phyloP scores from a whole-genome alignment of 2,113 vertebrate genomes.

The Limnothrissa miodon region DNA sequence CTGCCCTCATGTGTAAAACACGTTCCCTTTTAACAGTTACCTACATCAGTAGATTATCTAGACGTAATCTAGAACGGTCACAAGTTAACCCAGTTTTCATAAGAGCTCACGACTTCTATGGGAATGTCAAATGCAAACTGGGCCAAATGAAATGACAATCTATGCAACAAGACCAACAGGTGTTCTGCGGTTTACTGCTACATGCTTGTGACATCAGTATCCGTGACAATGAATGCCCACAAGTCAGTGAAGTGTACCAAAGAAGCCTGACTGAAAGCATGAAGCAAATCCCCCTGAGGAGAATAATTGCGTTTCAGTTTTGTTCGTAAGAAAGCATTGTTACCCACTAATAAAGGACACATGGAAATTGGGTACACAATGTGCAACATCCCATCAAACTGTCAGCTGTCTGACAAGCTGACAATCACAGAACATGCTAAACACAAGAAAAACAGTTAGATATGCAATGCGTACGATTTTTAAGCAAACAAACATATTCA shows the following conservation, averaged over 20 bases:
- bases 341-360: not conserved
- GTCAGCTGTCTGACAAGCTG: not conserved
- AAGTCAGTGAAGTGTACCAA: not conserved
- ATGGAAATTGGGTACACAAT: not conserved
- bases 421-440: not conserved
- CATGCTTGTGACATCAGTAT: not conserved
- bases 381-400: not conserved
- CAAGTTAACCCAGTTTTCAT: not conserved
- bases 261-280: not conserved
- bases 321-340: not conserved
- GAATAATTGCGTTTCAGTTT: not conserved
- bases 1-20: not conserved
- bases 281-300: not conserved
- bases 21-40: not conserved
- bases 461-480: not conserved
- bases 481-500: not conserved
- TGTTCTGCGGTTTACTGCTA: not conserved
- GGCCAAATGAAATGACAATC: not conserved
- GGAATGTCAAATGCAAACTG: not conserved
- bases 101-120: not conserved
- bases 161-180: not conserved
- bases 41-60: not conserved
- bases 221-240: too few species aligned
- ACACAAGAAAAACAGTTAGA: not conserved
- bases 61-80: not conserved